Base-by-base conservation (phyloP, 1,140 invertebrate species). In the Zaprionus ornatus region DNA sequence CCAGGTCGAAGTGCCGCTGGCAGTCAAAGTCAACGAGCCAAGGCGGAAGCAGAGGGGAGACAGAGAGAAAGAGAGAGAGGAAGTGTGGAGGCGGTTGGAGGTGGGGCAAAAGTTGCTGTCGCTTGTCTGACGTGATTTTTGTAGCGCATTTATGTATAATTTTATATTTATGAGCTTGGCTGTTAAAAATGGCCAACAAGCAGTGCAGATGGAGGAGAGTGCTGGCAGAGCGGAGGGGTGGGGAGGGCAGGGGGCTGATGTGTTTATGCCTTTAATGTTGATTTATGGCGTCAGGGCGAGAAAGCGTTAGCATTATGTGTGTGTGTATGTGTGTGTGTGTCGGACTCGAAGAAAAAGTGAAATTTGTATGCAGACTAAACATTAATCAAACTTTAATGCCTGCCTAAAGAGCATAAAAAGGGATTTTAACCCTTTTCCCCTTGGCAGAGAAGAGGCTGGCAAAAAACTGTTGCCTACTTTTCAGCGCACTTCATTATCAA, bases 101-200 rank as follows among this genome's bases (percentile, higher is more conserved):
- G 29, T 32, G 50, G 45, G 55, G 29, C 61, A 17, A 50, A 52
- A 54, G 50, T 54, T 63, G 29, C 67, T 27, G 50, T 60, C 60
- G 65, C 65, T 74, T 79, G 74, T 75, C 74, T 66, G 80, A 78
- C 88, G 81, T 90, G 85, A 88, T 90, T 88, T 88, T 81, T 77
- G 84, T 67, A 80, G 77, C 80, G 71, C 84, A 84, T 88, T 90
- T 90, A 90, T 88, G 84, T 88, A 88, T 90, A 84, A 88, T 88
- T 88, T 88, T 84, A 88, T 88, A 88, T 88, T 88, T 88, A 88
- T 90, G 84, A 88, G 80, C 68, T 75, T 77, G 74, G 35, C 78
- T 90, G 78, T 84, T 90, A 88, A 88, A 86, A 82, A 78, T 80
- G 74, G 57, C 61, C 54, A 64, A 54, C 55, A 66, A 42, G 64